Base-by-base conservation (phyloP, 2,113 vertebrate species). In the Columbina picui region DNA sequence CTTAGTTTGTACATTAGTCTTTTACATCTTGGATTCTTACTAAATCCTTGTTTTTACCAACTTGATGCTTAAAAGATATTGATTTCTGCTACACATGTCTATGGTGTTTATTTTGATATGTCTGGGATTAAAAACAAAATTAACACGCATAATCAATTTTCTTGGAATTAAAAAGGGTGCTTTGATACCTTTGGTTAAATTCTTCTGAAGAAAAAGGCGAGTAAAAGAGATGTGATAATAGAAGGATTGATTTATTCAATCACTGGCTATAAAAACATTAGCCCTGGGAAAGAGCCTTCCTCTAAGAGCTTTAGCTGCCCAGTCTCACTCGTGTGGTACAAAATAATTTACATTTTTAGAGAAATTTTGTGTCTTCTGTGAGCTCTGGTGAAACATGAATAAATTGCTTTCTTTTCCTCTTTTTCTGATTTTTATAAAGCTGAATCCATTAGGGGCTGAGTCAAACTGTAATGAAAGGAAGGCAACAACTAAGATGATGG, bases 271-370 rank as follows among this genome's bases (percentile, higher is more conserved):
- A 97, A 97, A 97, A 97, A 97, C 97, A 97, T 98, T 97, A 98
- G 97, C 94, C 96, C 95, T 98, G 98, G 97, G 98, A 98, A 98
- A 97, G 95, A 56, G 52, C 77, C 89, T 96, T 96, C 91, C 97
- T 97, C 96, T 90, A 95, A 96, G 97, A 97, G 96, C 94, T 97
- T 98, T 97, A 97, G 97, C 97, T 96, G 82, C 95, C 26, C 83
- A 93, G 93, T 94, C 93, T 94, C 95, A 90, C 95, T 98, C 90
- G 89, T 91, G 89, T 97, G 96, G 86, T 91, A 97, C 95, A 91
- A 96, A 96, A 95, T 84, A 87, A 98, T 98, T 98, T 98, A 97
- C 98, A 98, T 98, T 98, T 98, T 98, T 98, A 98, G 98, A 98
- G 98, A 96, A 97, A 98, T 98, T 97, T 97, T 96, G 93, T 94